A percentile compares a stretch with the other conserved stretches of the same genome.
phyloP scores from a whole-genome alignment of 2,797 vertebrate genomes.

The Heterohyrax brucei region DNA sequence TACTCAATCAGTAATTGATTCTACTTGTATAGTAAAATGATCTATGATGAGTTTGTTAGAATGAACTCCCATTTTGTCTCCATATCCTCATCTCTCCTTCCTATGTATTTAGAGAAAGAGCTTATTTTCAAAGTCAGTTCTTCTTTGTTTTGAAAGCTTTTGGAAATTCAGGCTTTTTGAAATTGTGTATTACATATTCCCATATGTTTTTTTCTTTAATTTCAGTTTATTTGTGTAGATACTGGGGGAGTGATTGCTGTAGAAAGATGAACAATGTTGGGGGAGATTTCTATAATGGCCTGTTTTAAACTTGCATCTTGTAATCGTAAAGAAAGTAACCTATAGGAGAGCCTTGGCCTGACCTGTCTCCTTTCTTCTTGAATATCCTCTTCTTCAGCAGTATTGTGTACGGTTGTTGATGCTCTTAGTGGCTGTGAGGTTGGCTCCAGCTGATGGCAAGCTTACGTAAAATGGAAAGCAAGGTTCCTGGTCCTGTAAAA shows the following conservation, averaged over 20 bases:
- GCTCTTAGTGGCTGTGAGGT: neutral
- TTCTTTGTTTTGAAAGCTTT: neutral
- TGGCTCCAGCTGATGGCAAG: neutral
- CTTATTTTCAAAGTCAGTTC: neutral
- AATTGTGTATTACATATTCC: neutral
- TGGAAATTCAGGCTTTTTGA: neutral
- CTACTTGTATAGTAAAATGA: neutral
- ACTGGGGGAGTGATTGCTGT: neutral
- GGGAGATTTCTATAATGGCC: neutral
- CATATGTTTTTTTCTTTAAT: conserved; percentile 25
- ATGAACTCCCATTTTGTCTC: neutral
- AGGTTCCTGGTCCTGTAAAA: neutral
- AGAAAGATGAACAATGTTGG: conserved; percentile 6
- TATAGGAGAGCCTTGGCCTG: neutral
- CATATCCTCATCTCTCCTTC: neutral
- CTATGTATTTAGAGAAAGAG: neutral
- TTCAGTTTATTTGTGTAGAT: conserved; percentile 35
- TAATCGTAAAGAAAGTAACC: neutral
- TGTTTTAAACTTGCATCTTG: neutral
- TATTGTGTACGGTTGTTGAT: neutral
- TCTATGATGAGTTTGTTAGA: neutral
- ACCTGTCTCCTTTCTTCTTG: neutral
- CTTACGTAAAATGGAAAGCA: neutral
- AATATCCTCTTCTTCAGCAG: neutral
- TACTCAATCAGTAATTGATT: neutral